phyloP scores from a whole-genome alignment of 2,888 invertebrate species.

The Sarcophaga caerulescens region DNA sequence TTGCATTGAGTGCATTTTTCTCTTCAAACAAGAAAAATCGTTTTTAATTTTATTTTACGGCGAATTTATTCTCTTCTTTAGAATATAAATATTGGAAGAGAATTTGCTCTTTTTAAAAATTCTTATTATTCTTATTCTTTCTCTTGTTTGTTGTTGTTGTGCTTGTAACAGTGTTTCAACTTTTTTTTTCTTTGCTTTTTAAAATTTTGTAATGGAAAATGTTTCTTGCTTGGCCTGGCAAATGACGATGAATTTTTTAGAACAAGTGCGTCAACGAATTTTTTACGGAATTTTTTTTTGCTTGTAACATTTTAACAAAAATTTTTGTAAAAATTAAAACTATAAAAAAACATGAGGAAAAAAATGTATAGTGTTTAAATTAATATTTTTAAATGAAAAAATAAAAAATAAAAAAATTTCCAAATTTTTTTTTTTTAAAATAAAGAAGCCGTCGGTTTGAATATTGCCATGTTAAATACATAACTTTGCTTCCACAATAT shows the following conservation, averaged over 20 bases:
- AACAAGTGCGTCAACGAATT: slow-evolving; percentile 52
- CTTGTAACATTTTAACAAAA: background rate
- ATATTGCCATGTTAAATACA: background rate
- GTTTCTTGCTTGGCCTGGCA: slow-evolving; percentile 19
- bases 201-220: slow-evolving; percentile 35
- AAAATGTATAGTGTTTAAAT: background rate
- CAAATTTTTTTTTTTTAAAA: background rate
- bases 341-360: background rate
- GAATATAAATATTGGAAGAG: background rate
- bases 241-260: slow-evolving; percentile 40
- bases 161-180: slow-evolving; percentile 11
- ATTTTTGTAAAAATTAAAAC: background rate
- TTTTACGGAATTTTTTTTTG: background rate
- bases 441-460: slow-evolving; percentile 9
- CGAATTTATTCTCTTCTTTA: slow-evolving; percentile 54
- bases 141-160: background rate
- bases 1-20: background rate
- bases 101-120: slow-evolving; percentile 9
- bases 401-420: background rate
- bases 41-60: slow-evolving; percentile 32
- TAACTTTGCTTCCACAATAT: background rate
- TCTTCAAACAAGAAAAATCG: background rate
- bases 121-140: background rate
- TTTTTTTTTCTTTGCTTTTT: slow-evolving; percentile 18
- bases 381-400: background rate